Conservation (phyloP, 2,797 vertebrate genomes). For the Margarornis squamiger region DNA sequence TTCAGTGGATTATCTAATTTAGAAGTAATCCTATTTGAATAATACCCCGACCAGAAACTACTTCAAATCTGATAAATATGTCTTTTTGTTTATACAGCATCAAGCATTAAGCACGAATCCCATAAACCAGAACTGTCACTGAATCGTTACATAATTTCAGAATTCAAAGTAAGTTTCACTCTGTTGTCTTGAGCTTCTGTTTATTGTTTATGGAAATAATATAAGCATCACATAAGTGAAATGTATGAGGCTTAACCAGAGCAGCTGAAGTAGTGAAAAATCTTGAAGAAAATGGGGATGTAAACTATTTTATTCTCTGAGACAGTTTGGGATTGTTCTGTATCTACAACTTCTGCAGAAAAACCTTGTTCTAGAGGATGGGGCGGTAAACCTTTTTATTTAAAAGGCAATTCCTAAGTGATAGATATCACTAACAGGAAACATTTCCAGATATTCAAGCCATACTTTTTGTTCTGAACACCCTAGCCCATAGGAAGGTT, state of each 20-base stretch:
- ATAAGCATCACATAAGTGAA: not conserved
- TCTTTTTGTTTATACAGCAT: conserved; percentile 29
- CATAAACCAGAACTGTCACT: conserved; percentile 4
- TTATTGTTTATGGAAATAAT: not conserved
- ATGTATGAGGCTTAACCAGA: not conserved
- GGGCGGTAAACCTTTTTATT: not conserved
- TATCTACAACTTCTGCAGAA: not conserved
- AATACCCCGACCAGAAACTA: conserved; percentile 29
- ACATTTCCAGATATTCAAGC: not conserved
- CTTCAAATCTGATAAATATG: conserved; percentile 39
- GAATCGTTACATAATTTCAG: not conserved
- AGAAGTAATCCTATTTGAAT: conserved; percentile 52
- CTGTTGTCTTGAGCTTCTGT: not conserved
- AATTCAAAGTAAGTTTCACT: not conserved
- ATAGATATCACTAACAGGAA: not conserved
- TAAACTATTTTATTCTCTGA: not conserved
- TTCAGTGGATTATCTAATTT: conserved; percentile 43
- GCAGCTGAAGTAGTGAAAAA: not conserved
- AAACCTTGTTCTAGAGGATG: not conserved
- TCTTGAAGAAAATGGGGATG: not conserved
- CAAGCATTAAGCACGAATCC: not conserved
- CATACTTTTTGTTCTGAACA: not conserved
- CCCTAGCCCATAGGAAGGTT: not conserved
- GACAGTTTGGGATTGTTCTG: not conserved
- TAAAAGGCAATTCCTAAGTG: not conserved